Evolutionary conservation across 2,113 vertebrate species (phyloP), one percentile per base, ranked within the genome.

Genomic region (Siniperca knerii): DNA sequence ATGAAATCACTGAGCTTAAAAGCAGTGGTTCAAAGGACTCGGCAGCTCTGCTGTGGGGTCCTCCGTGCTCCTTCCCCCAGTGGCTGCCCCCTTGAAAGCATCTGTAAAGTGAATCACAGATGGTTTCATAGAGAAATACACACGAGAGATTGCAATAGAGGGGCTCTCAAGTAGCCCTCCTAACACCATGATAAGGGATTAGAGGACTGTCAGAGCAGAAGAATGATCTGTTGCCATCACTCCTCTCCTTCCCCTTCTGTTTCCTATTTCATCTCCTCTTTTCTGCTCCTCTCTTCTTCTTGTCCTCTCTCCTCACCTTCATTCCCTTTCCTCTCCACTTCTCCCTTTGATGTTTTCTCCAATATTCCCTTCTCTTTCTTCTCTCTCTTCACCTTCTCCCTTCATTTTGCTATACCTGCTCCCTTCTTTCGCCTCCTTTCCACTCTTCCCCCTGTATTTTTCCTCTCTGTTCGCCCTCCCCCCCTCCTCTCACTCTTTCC

Each of bases 61-160:
- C 54, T 68, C 33, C 0, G 8, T 46, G 23, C 57, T 60, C 20
- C 4, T 1, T 10, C 69, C 52, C 40, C 37, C 35, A 55, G 61
- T 44, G 68, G n/a, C 79, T 37, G 52, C 15, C 29, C 29, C 62
- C 33, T 65, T 50, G 55, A 72, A 75, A 75, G 64, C 44, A 57
- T 79, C 52, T 75, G 79, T 52, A 81, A 16, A 79, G 77, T 81
- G 68, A 86, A 69, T 84, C 80, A 44, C 55, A 66, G 54, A 82
- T 86, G 85, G 66, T 62, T 80, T 81, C 2, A n/a, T 50, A 60
- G 40, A 66, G 55, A 89, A 71, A 72, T 57, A 42, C 70, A 65
- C 84, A 79, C 20, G 61, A 52, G 55, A 50, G 55, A 87, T 64
- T 69, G 78, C 37, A 9, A 48, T 44, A 37, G 6, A 73, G 23